Percentiles rank a stretch among this genome's conserved stretches.
Conservation (phyloP, 1,140 invertebrate species). For the Mya arenaria region DNA sequence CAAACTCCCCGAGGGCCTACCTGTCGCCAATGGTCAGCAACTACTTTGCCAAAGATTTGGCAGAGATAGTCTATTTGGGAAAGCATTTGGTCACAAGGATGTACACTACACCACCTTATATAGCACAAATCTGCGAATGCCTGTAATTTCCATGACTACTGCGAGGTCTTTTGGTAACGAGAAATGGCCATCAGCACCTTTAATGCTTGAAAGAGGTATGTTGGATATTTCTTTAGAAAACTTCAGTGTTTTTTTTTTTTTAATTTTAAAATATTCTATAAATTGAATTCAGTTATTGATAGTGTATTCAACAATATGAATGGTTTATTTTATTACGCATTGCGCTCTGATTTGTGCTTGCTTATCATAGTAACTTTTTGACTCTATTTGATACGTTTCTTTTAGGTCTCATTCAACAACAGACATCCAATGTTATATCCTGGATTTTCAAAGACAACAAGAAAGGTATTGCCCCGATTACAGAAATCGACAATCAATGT, state of each 20-base stretch:
- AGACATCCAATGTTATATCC: slow-evolving; percentile 19
- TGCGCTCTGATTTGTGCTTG: too few relatives aligned
- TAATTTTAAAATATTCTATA: neutral
- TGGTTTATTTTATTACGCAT: neutral
- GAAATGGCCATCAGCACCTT: slow-evolving; percentile 67
- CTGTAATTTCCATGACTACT: slow-evolving; percentile 61
- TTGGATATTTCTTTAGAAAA: neutral
- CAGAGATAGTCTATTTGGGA: slow-evolving; percentile 56
- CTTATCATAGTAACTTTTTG: too few relatives aligned
- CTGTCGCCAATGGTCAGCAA: slow-evolving; percentile 56
- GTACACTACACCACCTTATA: slow-evolving; percentile 64
- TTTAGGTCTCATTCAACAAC: slow-evolving; percentile 50
- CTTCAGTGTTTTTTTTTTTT: neutral
- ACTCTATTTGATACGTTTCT: neutral
- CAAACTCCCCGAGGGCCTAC: slow-evolving; percentile 62
- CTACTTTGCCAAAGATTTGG: slow-evolving; percentile 70
- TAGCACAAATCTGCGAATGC: slow-evolving; percentile 62
- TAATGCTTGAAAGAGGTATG: slow-evolving; percentile 69
- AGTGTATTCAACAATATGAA: neutral
- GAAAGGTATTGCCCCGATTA: slow-evolving; percentile 42
- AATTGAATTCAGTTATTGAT: neutral
- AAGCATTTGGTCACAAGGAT: slow-evolving; percentile 61
- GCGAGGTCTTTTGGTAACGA: slow-evolving; percentile 60
- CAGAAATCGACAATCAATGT: slow-evolving; percentile 35
- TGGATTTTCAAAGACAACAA: slow-evolving; percentile 55